Evolutionary conservation across 2,797 vertebrate genomes (phyloP).

Genomic region (Eulemur coronatus): DNA sequence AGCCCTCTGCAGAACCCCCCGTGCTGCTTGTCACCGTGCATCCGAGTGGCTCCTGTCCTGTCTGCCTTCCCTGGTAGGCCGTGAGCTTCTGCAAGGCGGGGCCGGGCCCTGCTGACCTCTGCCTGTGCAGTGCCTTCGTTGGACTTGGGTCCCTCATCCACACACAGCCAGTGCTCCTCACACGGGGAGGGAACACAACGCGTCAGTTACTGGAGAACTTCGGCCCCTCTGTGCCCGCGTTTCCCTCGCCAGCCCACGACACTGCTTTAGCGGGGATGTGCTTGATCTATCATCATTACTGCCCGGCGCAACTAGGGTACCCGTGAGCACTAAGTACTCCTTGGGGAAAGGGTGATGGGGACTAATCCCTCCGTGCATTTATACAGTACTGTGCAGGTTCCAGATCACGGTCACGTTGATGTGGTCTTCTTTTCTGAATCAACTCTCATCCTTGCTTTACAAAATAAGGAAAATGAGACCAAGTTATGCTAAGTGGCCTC

Average conservation of each 20-base stretch:
- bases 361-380: neutral
- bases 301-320: neutral
- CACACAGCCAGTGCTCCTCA: neutral
- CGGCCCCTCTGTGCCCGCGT: neutral
- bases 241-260: neutral
- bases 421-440: neutral
- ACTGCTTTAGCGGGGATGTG: neutral
- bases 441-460: neutral
- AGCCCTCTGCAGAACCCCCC: neutral
- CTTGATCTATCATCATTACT: neutral
- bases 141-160: fast-evolving
- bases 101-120: neutral
- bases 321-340: neutral
- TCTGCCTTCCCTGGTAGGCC: neutral
- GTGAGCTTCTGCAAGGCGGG: neutral
- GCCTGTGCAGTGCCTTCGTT: neutral
- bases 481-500: neutral
- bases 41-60: neutral
- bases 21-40: neutral
- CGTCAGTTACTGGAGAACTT: neutral
- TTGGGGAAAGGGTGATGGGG: neutral
- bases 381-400: neutral
- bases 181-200: fast-evolving
- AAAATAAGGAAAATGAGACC: neutral
- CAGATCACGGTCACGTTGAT: neutral